Percentiles rank a stretch among this genome's conserved stretches.
These are phyloP conservation scores for Dorcus parallelipipedus DNA, from an alignment of 2,888 invertebrate genomes.

Conservation along the genomic window DNA sequence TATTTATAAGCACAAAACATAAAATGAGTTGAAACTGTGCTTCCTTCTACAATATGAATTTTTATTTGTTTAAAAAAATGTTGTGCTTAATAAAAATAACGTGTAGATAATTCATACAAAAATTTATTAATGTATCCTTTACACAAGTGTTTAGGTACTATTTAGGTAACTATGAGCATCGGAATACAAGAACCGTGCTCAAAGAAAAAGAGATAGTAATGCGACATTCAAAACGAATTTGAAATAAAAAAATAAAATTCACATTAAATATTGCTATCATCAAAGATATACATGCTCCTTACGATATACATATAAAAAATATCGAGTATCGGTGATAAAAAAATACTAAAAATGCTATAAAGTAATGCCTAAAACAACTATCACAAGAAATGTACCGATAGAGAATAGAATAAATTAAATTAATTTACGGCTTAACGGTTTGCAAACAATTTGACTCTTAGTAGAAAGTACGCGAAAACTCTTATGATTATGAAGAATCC, in stretches of 20 bases:
- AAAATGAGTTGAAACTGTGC: too few relatives aligned
- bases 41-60: too few relatives aligned
- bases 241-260: constrained; percentile 15
- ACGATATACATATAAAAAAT: constrained; percentile 13
- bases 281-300: constrained; percentile 2
- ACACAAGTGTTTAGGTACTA: constrained; percentile 13
- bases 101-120: constrained; percentile 15
- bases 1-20: too few relatives aligned
- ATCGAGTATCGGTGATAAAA: constrained; percentile 16
- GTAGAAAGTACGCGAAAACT: constrained; percentile 75
- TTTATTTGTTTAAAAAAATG: too few relatives aligned
- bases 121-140: constrained; percentile 19
- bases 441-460: constrained; percentile 70
- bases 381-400: constrained; percentile 21
- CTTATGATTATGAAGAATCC: constrained; percentile 77
- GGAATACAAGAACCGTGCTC: constrained; percentile 6
- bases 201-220: constrained; percentile 6
- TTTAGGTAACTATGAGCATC: constrained; percentile 12
- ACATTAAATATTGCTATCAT: constrained; percentile 14
- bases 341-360: constrained; percentile 16
- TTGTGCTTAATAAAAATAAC: neutral
- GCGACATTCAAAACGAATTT: constrained; percentile 6
- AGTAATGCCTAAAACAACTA: constrained; percentile 12
- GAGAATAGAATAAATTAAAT: constrained; percentile 35
- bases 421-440: constrained; percentile 61